Evolutionary conservation across 2,888 invertebrate genomes (phyloP).

Genomic region (Cenopis cana): DNA sequence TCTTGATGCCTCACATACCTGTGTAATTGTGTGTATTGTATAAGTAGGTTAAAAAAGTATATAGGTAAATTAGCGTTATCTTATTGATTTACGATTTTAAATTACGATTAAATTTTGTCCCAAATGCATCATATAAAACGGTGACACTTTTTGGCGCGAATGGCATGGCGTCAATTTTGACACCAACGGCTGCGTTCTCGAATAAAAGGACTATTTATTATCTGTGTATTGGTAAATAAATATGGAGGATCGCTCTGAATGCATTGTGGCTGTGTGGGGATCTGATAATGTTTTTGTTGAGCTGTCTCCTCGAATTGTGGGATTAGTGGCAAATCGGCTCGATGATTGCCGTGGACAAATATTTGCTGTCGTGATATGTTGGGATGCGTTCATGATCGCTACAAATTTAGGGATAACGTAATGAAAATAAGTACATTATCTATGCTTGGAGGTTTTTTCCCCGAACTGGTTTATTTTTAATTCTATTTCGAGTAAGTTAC

Average conservation of each 20-base stretch:
- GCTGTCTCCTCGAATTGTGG: conserved; percentile 62
- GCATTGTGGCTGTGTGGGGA: conserved; percentile 60
- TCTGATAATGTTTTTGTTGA: conserved; percentile 67
- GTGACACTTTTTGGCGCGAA: conserved; percentile 47
- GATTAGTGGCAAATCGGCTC: conserved; percentile 71
- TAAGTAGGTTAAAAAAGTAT: too few species aligned
- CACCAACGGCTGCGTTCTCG: conserved; percentile 72
- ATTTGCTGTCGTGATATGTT: conserved; percentile 69
- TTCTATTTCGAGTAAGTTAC: background rate
- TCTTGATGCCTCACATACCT: too few species aligned
- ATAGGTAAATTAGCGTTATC: too few species aligned
- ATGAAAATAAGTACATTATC: conserved; percentile 10
- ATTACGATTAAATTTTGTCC: conserved; percentile 24
- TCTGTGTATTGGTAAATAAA: conserved; percentile 81
- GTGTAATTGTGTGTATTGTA: too few species aligned
- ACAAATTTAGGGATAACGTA: conserved; percentile 57
- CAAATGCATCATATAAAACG: conserved; percentile 41
- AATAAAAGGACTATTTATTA: conserved; percentile 75
- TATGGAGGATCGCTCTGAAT: conserved; percentile 68
- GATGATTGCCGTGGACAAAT: conserved; percentile 73
- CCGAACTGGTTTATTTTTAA: background rate
- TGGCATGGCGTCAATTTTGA: conserved; percentile 76
- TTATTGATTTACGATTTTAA: background rate
- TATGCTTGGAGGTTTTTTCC: background rate
- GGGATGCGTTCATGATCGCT: conserved; percentile 60